A percentile compares a stretch with the other conserved stretches of the same genome.
Conservation (phyloP, 2,113 vertebrate genomes). For the Anolis carolinensis region DNA sequence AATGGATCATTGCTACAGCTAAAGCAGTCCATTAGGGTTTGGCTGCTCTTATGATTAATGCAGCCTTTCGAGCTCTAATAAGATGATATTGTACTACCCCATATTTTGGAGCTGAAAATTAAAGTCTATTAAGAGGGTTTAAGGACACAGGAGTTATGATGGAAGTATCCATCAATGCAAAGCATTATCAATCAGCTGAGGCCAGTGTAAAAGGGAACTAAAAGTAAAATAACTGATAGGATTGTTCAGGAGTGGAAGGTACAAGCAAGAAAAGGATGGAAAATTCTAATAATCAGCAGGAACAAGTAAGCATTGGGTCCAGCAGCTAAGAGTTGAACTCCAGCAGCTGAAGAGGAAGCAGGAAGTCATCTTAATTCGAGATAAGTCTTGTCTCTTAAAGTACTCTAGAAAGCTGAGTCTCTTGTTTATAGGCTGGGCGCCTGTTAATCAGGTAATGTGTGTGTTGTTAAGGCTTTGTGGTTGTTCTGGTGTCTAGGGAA, state of each 20-base stretch:
- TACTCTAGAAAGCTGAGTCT: too few species aligned
- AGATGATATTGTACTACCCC: constrained; percentile 60
- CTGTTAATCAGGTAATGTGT: too few species aligned
- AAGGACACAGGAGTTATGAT: constrained; percentile 38
- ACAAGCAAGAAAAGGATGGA: background rate
- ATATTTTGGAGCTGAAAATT: constrained; percentile 63
- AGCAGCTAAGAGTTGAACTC: too few species aligned
- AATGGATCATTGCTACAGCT: background rate
- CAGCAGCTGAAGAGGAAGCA: too few species aligned
- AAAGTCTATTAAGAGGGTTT: constrained; percentile 66
- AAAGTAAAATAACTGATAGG: constrained; percentile 3
- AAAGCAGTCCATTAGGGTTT: background rate
- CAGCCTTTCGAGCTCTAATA: constrained; percentile 63
- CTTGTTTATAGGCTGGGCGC: too few species aligned
- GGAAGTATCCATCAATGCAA: constrained; percentile 43
- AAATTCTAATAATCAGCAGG: constrained; percentile 14
- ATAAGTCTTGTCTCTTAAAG: too few species aligned
- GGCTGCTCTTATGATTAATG: constrained; percentile 63
- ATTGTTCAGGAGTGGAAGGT: background rate
- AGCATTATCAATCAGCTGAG: background rate
- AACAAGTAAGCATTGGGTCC: background rate
- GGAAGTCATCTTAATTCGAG: too few species aligned
- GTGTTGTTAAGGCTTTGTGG: too few species aligned
- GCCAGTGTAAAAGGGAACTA: background rate
- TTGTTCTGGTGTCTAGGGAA: too few species aligned